These are phyloP conservation scores for Drosophila subobscura DNA, from an alignment of 1,140 invertebrate species.

Conservation along the genomic window DNA sequence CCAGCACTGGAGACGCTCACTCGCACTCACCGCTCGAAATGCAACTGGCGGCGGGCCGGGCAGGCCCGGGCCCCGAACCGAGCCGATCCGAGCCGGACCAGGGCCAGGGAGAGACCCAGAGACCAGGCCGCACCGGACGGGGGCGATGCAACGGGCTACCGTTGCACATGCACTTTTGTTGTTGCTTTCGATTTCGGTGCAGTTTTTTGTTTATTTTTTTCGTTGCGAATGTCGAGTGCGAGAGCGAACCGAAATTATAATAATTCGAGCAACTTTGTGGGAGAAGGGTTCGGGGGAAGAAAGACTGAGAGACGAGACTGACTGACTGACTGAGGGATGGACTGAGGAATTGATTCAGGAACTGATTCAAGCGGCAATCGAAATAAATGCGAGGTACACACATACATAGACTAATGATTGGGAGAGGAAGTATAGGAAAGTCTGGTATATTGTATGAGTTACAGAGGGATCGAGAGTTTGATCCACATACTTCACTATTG, in stretches of 20 bases:
- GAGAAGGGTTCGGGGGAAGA: slow-evolving; percentile 1
- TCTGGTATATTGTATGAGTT: too few relatives aligned
- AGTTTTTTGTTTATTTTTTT: slow-evolving; percentile 46
- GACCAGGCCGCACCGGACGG: slow-evolving; percentile 5
- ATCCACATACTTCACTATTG: too few relatives aligned
- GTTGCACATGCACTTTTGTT: slow-evolving; percentile 80
- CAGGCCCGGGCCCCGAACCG: slow-evolving; percentile 32
- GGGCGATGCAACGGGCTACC: slow-evolving; percentile 41
- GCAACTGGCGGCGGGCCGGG: slow-evolving; percentile 64
- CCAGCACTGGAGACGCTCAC: slow-evolving; percentile 71
- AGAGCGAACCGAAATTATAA: slow-evolving; percentile 61
- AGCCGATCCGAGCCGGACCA: slow-evolving; percentile 48
- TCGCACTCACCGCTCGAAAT: slow-evolving; percentile 81
- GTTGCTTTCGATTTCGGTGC: slow-evolving; percentile 43
- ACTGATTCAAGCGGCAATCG: too few relatives aligned
- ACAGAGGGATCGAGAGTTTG: too few relatives aligned
- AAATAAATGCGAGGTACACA: too few relatives aligned
- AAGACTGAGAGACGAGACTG: slow-evolving; percentile 21
- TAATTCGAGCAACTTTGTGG: slow-evolving; percentile 36
- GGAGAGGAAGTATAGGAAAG: too few relatives aligned
- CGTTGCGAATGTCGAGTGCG: slow-evolving; percentile 58
- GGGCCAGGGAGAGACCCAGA: slow-evolving; percentile 21
- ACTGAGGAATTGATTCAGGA: slow-evolving; percentile 20
- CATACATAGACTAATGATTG: too few relatives aligned
- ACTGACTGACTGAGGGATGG: slow-evolving; percentile 1